phyloP scores from a whole-genome alignment of 2,113 vertebrate genomes.

The Takifugu bimaculatus region DNA sequence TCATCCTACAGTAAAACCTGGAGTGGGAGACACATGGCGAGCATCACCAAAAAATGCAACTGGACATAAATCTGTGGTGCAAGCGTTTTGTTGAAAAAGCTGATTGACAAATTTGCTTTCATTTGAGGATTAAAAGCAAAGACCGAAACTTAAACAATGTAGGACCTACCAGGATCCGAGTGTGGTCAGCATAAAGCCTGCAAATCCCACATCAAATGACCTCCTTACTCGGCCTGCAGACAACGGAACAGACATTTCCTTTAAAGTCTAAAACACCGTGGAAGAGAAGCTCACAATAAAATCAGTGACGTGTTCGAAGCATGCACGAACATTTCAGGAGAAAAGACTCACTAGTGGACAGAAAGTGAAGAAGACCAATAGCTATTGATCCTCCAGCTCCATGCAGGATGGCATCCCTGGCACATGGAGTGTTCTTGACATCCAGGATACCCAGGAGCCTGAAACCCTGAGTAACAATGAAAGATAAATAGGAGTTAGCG shows the following conservation, averaged over 20 bases:
- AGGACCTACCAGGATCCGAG: constrained; percentile 62
- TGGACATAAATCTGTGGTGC: neutral
- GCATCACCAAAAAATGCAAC: neutral
- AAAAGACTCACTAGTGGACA: constrained; percentile 54
- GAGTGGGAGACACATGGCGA: fast-evolving
- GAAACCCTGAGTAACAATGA: constrained; percentile 58
- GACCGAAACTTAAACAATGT: neutral
- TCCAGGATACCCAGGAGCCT: constrained; percentile 48
- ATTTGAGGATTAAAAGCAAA: neutral
- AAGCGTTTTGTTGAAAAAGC: neutral
- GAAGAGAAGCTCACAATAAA: too few relatives aligned
- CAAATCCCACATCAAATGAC: constrained; percentile 61
- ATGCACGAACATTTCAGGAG: neutral
- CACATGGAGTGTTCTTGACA: constrained; percentile 48
- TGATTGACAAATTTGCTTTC: neutral
- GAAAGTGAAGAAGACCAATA: constrained; percentile 53
- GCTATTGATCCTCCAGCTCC: constrained; percentile 42
- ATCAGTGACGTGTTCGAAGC: too few relatives aligned
- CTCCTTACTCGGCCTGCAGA: constrained; percentile 62
- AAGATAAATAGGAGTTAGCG: neutral
- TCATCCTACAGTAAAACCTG: constrained; percentile 62
- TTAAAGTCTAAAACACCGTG: neutral
- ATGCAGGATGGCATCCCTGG: constrained; percentile 52
- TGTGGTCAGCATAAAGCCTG: constrained; percentile 58
- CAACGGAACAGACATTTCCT: neutral